A percentile compares a stretch with the other conserved stretches of the same genome.
Evolutionary conservation across 2,888 invertebrate genomes (phyloP).

Genomic region (Scotopteryx bipunctaria): DNA sequence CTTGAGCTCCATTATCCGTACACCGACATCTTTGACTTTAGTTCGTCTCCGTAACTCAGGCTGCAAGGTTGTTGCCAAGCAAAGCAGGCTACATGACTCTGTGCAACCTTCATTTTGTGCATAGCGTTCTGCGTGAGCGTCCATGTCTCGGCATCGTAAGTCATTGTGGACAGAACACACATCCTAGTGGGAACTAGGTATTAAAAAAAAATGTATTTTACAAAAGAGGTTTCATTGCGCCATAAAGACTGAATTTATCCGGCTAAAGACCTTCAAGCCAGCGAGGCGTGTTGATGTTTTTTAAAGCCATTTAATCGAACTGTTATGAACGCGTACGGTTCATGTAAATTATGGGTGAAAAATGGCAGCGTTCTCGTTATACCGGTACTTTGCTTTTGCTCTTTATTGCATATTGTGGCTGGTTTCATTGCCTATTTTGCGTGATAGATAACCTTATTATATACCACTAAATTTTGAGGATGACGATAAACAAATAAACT

Average conservation of each 20-base stretch:
- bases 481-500: neutral
- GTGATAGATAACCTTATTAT: neutral
- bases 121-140: too few relatives aligned
- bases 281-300: constrained; percentile 17
- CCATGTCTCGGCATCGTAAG: too few relatives aligned
- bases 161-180: too few relatives aligned
- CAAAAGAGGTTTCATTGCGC: too few relatives aligned
- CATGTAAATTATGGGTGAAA: constrained; percentile 23
- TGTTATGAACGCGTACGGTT: constrained; percentile 18
- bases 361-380: constrained; percentile 19
- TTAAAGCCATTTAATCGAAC: constrained; percentile 24
- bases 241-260: neutral
- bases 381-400: constrained; percentile 2
- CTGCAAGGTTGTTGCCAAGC: too few relatives aligned
- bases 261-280: neutral
- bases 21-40: too few relatives aligned
- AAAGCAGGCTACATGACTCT: too few relatives aligned
- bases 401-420: constrained; percentile 3
- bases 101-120: too few relatives aligned
- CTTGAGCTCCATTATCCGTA: too few relatives aligned
- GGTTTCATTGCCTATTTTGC: constrained; percentile 3
- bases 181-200: too few relatives aligned
- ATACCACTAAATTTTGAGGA: neutral
- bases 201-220: too few relatives aligned
- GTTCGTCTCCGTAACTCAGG: too few relatives aligned